Base-by-base conservation (phyloP, 2,797 vertebrate species). In the Siniperca obscura region DNA sequence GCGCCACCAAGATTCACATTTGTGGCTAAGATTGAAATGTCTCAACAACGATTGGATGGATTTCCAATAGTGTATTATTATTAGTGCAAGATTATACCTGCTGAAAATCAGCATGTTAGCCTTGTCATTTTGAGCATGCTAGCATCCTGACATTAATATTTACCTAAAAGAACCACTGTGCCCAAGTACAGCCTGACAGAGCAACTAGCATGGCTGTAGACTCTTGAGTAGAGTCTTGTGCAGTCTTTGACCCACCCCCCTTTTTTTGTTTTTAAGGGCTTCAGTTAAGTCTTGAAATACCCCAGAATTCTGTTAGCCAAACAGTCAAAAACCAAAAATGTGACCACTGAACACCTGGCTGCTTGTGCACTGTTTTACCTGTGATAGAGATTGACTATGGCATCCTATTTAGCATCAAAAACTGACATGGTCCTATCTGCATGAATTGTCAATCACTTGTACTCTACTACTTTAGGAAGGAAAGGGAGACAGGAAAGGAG, bases 401-500 rank as follows among this genome's bases (percentile, higher is more conserved):
- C 55, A 16, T 84, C 48, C 46, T 56, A 25, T 56, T 70, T 50
- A 57, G 40, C 70, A 25, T 82, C 21, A 17, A 16, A 74, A 61
- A 68, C 65, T 53, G 38, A 80, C 74, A 67, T 8, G 17, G n/a
- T 76, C 22, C 44, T 27, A 62, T 84, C 53, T 74, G 71, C 42
- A 67, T 60, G 42, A 81, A 69, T 48, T 77, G 78, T 80, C 81
- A 67, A 48, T 82, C 50, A 78, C 55, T 27, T 80, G 55, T 57
- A 5, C 40, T 64, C 22, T 65, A 25, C 76, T 68, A n/a, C 72
- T 55, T 76, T 71, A 42, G 62, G 67, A 53, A 78, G 75, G 74
- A 81, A 81, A 64, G 50, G 72, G 76, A 64, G 72, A 52, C 81
- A 82, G 89, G 80, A 86, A 83, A 78, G 75, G 75, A 85, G 76